phyloP scores from a whole-genome alignment of 2,113 vertebrate species.

The Urocynchramus pylzowi region DNA sequence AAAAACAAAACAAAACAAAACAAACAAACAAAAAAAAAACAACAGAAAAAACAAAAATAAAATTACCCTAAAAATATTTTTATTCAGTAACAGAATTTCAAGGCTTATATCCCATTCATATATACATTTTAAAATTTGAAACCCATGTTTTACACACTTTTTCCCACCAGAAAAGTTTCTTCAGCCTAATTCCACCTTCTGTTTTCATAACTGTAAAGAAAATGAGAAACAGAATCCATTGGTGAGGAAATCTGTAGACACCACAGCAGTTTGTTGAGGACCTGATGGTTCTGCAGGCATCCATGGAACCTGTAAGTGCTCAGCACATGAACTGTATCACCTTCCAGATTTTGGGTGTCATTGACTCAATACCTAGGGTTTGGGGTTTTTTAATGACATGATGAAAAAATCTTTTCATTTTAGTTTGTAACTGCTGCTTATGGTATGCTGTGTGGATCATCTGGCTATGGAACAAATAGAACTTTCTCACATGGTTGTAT shows the following conservation, averaged over 20 bases:
- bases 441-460: neutral
- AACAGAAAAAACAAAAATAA: neutral
- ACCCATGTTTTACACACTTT: neutral
- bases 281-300: neutral
- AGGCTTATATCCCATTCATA: neutral
- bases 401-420: neutral
- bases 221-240: neutral
- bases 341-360: neutral
- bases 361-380: neutral
- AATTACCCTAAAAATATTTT: neutral
- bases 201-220: neutral
- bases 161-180: neutral
- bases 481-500: neutral
- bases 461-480: neutral
- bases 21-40: neutral
- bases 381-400: rapidly evolving
- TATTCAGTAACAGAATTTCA: neutral
- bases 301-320: neutral
- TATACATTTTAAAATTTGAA: neutral
- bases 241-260: neutral
- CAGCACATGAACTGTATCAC: neutral
- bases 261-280: neutral
- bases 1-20: neutral
- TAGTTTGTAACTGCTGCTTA: neutral
- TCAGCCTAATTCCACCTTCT: neutral